Evolutionary conservation across 2,113 vertebrate genomes (phyloP).

Genomic region (Vanacampus margaritifer): DNA sequence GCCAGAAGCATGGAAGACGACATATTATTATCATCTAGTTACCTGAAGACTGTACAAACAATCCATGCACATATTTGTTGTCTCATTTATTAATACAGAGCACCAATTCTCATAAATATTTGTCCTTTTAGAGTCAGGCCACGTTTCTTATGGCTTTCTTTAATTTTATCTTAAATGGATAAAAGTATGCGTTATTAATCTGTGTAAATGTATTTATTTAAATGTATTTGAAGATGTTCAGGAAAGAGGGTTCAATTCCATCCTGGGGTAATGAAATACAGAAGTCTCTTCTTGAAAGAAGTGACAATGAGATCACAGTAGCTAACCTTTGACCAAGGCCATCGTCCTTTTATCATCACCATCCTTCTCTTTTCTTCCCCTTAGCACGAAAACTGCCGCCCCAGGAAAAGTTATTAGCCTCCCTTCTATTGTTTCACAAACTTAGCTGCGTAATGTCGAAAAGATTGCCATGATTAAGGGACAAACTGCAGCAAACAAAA

Average conservation of each 20-base stretch:
- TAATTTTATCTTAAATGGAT: neutral
- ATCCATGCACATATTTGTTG: no score
- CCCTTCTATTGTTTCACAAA: conserved; percentile 76
- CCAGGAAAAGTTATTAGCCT: conserved; percentile 72
- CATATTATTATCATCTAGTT: conserved; percentile 5
- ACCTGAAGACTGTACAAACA: neutral
- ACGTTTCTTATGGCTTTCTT: neutral
- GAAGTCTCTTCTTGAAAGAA: conserved; percentile 71
- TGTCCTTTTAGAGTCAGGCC: neutral
- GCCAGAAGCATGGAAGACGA: neutral
- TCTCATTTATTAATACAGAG: neutral
- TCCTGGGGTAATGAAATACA: conserved; percentile 77
- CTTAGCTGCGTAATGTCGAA: conserved; percentile 66
- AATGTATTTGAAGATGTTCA: conserved; percentile 40
- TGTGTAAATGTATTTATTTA: no score
- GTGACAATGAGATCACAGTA: conserved; percentile 80
- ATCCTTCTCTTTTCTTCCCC: conserved; percentile 72
- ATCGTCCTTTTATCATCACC: conserved; percentile 73
- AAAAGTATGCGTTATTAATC: no score
- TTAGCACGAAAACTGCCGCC: conserved; percentile 68
- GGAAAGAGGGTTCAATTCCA: conserved; percentile 68
- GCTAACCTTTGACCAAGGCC: conserved; percentile 78
- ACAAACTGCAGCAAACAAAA: conserved; percentile 56
- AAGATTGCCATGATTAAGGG: conserved; percentile 79
- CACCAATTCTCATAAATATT: neutral